Evolutionary conservation across 1,140 invertebrate genomes (phyloP).

Genomic region (Lanistes nyassanus): DNA sequence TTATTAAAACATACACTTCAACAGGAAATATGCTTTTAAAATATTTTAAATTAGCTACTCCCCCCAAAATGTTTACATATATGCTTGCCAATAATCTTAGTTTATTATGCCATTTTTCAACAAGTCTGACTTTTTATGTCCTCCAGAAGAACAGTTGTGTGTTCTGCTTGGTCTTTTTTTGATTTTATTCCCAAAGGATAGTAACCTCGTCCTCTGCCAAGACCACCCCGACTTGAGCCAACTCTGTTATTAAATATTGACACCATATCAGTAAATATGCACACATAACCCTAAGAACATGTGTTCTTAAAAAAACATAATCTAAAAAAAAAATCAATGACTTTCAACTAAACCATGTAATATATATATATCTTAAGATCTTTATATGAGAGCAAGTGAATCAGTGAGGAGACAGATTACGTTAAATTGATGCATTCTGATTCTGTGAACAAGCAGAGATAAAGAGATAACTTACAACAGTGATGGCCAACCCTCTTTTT

Average conservation of each 20-base stretch:
- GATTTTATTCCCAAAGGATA: slow-evolving; percentile 34
- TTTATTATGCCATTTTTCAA: not conserved
- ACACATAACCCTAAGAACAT: not conserved
- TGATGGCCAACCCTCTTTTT: too few relatives aligned
- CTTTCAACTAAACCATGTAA: too few relatives aligned
- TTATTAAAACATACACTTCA: not conserved
- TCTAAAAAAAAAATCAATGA: slow-evolving; percentile 5
- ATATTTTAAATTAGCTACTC: slow-evolving; percentile 6
- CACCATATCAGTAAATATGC: not conserved
- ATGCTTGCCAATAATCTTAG: not conserved
- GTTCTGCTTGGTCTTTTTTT: slow-evolving; percentile 48
- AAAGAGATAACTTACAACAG: not conserved
- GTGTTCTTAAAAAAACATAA: not conserved
- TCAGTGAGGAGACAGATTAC: too few relatives aligned
- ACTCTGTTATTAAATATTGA: slow-evolving; percentile 33
- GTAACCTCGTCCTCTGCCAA: slow-evolving; percentile 37
- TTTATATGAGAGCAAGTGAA: too few relatives aligned
- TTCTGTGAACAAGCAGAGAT: not conserved
- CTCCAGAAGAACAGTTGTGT: slow-evolving; percentile 51
- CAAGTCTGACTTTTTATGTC: slow-evolving; percentile 52
- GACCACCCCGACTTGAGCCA: slow-evolving; percentile 40
- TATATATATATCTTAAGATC: too few relatives aligned
- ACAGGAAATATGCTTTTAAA: not conserved
- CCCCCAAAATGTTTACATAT: not conserved
- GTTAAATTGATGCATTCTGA: too few relatives aligned